Evolutionary conservation across 2,888 invertebrate species (phyloP).

Genomic region (Pediacus dermestoides): DNA sequence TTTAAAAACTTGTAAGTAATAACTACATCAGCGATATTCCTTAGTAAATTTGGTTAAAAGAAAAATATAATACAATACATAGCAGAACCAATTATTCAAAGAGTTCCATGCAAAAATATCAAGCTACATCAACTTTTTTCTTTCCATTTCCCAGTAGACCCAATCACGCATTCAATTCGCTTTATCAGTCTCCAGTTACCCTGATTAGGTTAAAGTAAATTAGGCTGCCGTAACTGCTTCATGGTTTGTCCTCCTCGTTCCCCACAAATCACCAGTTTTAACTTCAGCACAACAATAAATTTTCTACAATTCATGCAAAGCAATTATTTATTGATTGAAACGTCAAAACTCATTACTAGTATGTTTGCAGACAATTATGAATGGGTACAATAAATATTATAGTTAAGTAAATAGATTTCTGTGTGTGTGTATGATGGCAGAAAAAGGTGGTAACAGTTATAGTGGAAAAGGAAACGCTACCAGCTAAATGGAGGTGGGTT

Average conservation of each 20-base stretch:
- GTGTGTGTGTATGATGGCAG: slow-evolving; percentile 17
- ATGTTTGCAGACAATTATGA: slow-evolving; percentile 30
- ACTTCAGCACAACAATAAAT: too few relatives aligned
- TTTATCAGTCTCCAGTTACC: slow-evolving; percentile 3
- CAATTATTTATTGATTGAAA: slow-evolving; percentile 1
- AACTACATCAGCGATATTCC: too few relatives aligned
- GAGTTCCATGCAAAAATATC: too few relatives aligned
- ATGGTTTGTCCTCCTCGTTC: too few relatives aligned
- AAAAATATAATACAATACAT: too few relatives aligned
- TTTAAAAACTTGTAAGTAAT: too few relatives aligned
- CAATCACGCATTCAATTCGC: background rate
- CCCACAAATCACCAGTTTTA: too few relatives aligned
- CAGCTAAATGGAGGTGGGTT: slow-evolving; percentile 30
- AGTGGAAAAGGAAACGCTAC: slow-evolving; percentile 5
- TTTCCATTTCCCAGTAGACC: background rate
- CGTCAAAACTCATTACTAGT: slow-evolving; percentile 18
- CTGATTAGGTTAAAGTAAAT: slow-evolving; percentile 5
- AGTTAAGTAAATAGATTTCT: slow-evolving; percentile 21
- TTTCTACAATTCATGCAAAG: too few relatives aligned
- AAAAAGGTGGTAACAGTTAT: slow-evolving; percentile 27
- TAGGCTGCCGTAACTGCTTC: too few relatives aligned
- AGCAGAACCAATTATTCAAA: too few relatives aligned
- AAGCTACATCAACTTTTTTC: background rate
- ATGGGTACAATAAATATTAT: slow-evolving; percentile 20
- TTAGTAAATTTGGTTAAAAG: too few relatives aligned